Conservation (phyloP, 2,113 vertebrate species). For the Bucco capensis region DNA sequence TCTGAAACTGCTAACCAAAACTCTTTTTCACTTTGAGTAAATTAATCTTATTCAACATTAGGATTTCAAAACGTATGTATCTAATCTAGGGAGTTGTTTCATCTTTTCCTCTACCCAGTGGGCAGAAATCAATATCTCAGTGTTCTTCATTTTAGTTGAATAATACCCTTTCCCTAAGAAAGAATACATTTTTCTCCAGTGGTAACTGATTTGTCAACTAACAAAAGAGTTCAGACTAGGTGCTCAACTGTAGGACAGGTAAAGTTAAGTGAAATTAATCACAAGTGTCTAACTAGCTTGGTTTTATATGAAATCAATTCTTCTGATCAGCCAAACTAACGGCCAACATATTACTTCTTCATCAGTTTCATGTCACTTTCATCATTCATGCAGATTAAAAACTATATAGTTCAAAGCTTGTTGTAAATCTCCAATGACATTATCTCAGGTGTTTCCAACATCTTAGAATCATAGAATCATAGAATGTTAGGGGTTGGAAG, state of each 20-base stretch:
- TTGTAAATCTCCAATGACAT: background rate
- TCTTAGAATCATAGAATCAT: too few relatives aligned
- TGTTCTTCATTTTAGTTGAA: background rate
- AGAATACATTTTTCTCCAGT: background rate
- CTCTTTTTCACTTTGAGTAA: background rate
- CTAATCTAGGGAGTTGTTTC: background rate
- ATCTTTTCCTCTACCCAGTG: background rate
- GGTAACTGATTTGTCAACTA: background rate
- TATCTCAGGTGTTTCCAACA: background rate
- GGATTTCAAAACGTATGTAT: background rate
- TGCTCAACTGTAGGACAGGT: background rate
- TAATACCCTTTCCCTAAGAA: background rate
- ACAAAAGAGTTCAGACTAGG: background rate
- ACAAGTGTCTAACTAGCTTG: background rate
- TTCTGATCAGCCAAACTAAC: background rate
- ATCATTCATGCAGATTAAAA: background rate
- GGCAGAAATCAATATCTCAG: background rate
- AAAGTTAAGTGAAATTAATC: background rate
- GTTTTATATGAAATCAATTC: background rate
- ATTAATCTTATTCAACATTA: background rate
- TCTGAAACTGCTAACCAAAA: conserved; percentile 2
- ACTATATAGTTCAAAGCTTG: background rate
- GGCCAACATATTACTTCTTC: background rate
- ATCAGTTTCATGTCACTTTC: background rate
- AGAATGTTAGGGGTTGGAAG: too few relatives aligned